Evolutionary conservation across 2,888 invertebrate genomes (phyloP), one percentile per base, ranked within the genome.

Genomic region (Griposia aprilina): DNA sequence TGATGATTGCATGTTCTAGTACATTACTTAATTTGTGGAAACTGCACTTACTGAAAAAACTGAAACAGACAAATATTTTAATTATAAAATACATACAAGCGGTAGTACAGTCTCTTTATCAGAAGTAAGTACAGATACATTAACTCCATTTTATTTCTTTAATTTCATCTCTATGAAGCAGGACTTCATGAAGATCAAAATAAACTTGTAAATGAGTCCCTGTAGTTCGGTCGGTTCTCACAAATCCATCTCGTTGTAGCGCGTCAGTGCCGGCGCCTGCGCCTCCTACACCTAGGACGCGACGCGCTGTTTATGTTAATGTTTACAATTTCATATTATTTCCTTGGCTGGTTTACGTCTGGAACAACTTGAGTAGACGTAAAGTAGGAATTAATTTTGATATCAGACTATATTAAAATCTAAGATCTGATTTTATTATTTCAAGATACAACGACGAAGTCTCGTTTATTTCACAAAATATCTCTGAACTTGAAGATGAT

Each of bases 241-340:
- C 86, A 86, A 87, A 87, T 85, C 88, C 86, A 86, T 87, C 86
- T 84, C 69, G 72, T 36, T 50, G 76, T 63, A 66, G 76, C 82
- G 65, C 80, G 80, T 79, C 78, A 86, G 83, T 62, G 74, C 69
- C 85, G 80, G 87, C 87, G 87, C 89, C 84, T 87, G 82, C 82
- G 83, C n/a, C n/a, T n/a, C n/a, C n/a, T n/a, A n/a, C 88, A 86
- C 78, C 80, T 83, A 70, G 72, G 79, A 79, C 81, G 80, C 84
- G 84, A 75, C 82, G 74, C 77, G 74, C 71, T 80, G 83, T 87
- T 82, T 87, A 88, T 88, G 84, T 74, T 77, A 87, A 86, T 87
- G 68, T 75, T 23, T 59, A 80, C 86, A 70, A 83, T 86, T 88
- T 88, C 59, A 81, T 81, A 81, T 78, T 70, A 82, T 83, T 87